Base-by-base conservation (phyloP, 2,888 invertebrate species). In the Melipona bicolor region DNA sequence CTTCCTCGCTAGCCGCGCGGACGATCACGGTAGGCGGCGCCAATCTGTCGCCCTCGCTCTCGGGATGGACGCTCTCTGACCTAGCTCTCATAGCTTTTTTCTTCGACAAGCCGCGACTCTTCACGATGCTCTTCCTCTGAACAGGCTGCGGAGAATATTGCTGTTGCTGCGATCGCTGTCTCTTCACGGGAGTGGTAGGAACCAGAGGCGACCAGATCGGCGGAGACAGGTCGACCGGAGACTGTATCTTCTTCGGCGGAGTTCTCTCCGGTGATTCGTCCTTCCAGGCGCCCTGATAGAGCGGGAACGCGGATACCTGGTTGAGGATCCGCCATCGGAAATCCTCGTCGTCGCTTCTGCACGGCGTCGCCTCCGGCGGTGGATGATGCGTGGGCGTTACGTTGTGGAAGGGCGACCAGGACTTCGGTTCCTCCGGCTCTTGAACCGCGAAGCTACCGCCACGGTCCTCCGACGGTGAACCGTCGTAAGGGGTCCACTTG, bases 201-300 rank as follows among this genome's bases (percentile, higher is more conserved):
- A 92, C 89, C 74, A 87, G 90, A 3, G 93, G 91, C 13, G 92
- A 91, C 94, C 94, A 94, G 19, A 94, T 84, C 0, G 94, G 93
- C 6, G 93, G 89, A 19, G 91, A 91, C 2, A 90, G 54, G 15
- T 93, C 92, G 0, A 88, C 88, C 24, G 89, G 89, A 2, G 90
- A 86, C 1, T 86, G 79, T 4, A 86, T 27, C 52, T 82, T 88
- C 56, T 74, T 88, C 2, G 91, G 90, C 15, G 93, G 94, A 6
- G 92, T 91, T n/a, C 86, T 91, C 50, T 93, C 92, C 32, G 94
- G 94, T 2, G 94, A 92, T 67, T 93, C 92, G 77, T 94, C 94
- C 80, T 90, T 94, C 94, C 94, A 94, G 17, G 91, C 94, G 24
- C 94, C 94, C 77, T 94, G 94, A 61, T 94, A 94, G 17, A 94